A percentile compares a stretch with the other conserved stretches of the same genome.
Evolutionary conservation across 1,140 invertebrate genomes (phyloP).

Genomic region (Thaumetopoea pityocampa): DNA sequence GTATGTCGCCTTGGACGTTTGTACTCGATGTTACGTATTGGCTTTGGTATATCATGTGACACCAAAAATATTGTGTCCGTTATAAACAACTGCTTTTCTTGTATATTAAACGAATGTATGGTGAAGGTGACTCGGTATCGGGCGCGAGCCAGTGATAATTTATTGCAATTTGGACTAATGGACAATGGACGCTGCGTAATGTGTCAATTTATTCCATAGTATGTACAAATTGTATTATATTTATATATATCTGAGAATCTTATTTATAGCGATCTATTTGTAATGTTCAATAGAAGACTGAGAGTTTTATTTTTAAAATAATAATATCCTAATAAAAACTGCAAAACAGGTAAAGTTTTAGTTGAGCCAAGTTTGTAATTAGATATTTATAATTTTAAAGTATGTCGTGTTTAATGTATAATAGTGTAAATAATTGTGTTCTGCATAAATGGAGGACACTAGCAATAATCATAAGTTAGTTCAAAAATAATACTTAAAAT

Average conservation of each 20-base stretch:
- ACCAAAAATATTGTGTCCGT: no score
- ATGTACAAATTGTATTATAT: conserved; percentile 62
- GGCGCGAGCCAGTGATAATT: conserved; percentile 8
- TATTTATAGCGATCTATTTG: conserved; percentile 48
- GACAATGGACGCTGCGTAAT: background rate
- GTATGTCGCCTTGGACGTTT: no score
- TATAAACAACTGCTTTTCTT: no score
- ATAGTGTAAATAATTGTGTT: conserved; percentile 8
- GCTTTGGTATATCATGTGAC: no score
- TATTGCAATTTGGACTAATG: conserved; percentile 1
- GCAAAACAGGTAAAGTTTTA: conserved; percentile 26
- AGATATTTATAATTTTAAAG: conserved; percentile 22
- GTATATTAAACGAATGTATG: no score
- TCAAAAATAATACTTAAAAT: conserved; percentile 21
- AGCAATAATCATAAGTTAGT: conserved; percentile 16
- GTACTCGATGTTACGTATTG: no score
- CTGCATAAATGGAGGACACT: conserved; percentile 17
- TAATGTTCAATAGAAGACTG: conserved; percentile 70
- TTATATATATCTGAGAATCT: conserved; percentile 54
- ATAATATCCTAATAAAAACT: conserved; percentile 44
- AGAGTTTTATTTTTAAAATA: conserved; percentile 63
- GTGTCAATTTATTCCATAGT: conserved; percentile 47
- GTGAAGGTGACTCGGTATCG: no score
- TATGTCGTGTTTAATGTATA: conserved; percentile 24
- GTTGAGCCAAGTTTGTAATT: conserved; percentile 26